phyloP scores from a whole-genome alignment of 2,797 vertebrate genomes.

The Decapterus maruadsi region DNA sequence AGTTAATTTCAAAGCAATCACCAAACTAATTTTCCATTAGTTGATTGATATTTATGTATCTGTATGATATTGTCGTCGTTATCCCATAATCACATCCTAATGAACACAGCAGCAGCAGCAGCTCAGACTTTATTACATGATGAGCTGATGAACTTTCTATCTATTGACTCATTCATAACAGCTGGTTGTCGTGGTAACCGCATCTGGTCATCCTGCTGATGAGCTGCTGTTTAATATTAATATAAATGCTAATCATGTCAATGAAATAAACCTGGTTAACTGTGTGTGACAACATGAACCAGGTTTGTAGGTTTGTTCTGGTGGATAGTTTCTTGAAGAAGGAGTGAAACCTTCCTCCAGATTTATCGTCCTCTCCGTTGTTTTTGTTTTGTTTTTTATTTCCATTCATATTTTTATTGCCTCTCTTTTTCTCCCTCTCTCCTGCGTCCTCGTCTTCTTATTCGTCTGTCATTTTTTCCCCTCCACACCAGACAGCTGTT shows the following conservation, averaged over 20 bases:
- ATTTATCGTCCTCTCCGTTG: slow-evolving; percentile 38
- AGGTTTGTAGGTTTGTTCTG: neutral
- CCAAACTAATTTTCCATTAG: no score
- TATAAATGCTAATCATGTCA: neutral
- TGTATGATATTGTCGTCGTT: no score
- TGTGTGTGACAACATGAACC: neutral
- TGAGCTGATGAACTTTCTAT: no score
- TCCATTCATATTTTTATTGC: slow-evolving; percentile 50
- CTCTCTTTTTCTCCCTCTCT: neutral
- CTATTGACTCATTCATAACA: no score
- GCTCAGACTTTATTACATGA: no score
- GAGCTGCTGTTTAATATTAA: neutral
- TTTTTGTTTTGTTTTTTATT: slow-evolving; percentile 19
- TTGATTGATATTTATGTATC: no score
- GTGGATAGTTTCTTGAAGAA: neutral
- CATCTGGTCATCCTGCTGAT: no score
- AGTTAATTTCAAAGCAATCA: no score
- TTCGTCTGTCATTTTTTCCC: neutral
- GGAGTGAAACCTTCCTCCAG: neutral
- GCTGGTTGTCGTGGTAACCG: no score
- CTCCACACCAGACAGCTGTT: slow-evolving; percentile 32
- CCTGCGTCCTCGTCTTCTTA: neutral
- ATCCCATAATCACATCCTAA: no score
- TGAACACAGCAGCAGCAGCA: no score
- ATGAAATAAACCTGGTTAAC: neutral